Evolutionary conservation across 1,140 invertebrate species (phyloP).

Genomic region (Onthophagus taurus): DNA sequence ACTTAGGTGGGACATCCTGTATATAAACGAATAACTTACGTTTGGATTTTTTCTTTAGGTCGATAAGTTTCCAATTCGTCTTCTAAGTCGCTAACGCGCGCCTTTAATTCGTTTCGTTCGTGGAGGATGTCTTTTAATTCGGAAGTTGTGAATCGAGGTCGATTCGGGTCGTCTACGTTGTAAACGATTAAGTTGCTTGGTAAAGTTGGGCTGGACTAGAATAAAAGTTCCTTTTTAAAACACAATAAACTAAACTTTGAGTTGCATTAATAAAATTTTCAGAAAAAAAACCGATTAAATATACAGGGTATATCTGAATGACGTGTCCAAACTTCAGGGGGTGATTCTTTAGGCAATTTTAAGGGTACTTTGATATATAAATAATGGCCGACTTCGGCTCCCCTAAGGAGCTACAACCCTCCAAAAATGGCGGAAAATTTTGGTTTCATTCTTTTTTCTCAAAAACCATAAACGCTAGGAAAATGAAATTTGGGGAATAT

Average conservation of each 20-base stretch:
- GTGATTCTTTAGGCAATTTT: too few relatives aligned
- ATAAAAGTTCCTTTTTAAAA: slow-evolving; percentile 2
- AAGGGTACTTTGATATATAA: too few relatives aligned
- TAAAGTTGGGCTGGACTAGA: slow-evolving; percentile 9
- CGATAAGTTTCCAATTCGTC: slow-evolving; percentile 72
- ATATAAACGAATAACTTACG: slow-evolving; percentile 21
- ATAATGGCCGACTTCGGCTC: too few relatives aligned
- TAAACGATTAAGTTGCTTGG: slow-evolving; percentile 53
- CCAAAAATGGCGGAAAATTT: too few relatives aligned
- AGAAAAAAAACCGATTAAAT: background rate
- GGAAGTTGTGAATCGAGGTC: slow-evolving; percentile 80
- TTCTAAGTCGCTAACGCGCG: slow-evolving; percentile 74
- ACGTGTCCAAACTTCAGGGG: too few relatives aligned
- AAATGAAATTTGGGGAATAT: too few relatives aligned
- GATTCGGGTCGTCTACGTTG: slow-evolving; percentile 68
- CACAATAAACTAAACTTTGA: background rate
- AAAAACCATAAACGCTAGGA: too few relatives aligned
- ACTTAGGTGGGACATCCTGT: too few relatives aligned
- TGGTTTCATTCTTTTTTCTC: too few relatives aligned
- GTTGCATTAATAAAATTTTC: background rate
- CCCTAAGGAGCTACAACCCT: too few relatives aligned
- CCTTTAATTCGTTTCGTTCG: slow-evolving; percentile 82
- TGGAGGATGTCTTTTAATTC: slow-evolving; percentile 81
- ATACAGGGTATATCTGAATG: too few relatives aligned
- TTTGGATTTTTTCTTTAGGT: slow-evolving; percentile 39